Base-by-base conservation (phyloP, 2,113 vertebrate genomes). In the Raja brachyura region DNA sequence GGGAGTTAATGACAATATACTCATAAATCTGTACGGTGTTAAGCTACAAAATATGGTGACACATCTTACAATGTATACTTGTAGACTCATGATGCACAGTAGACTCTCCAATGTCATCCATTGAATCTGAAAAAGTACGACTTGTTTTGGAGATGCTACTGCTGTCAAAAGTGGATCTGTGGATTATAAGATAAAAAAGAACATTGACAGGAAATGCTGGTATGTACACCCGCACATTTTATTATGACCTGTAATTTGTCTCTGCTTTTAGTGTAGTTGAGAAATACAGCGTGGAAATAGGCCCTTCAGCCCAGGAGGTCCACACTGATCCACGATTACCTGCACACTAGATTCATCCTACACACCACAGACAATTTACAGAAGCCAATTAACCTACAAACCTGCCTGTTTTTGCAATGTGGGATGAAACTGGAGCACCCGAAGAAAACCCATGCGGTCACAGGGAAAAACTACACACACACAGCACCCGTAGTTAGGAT, bases 161-260 rank as follows among this genome's bases (percentile, higher is more conserved):
- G 95, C 96, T 98, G 81, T 96, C 97, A 0, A 95, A 94, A 3
- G 95, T 90, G 39, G 97, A 96, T 95, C 98, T 98, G 93, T 90
- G 70, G 93, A 93, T 83, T 93, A 54, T 3, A n/a, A 22, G n/a
- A n/a, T n/a, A 39, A 4, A 81, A 85, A 81, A 48, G 13, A 93
- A 76, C 33, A 76, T 59, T 39, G n/a, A 93, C 63, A 48, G 63
- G 20, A 66, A 66, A 73, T 70, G 39, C 33, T 28, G 18, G 16
- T 31, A 92, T 73, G 16, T 73, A 66, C 85, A 70, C 16, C 28
- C 59, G 5, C n/a, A 25, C 22, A 85, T 4, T 66, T 66, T 56
- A 22, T 56, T 88, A 6, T 31, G 14, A 73, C 1, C 25, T 8
- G n/a, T 18, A 63, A 31, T 66, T 63, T 88, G 5, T 16, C 83